Evolutionary conservation across 2,888 invertebrate genomes (phyloP).

Genomic region (Cheilosia variabilis): DNA sequence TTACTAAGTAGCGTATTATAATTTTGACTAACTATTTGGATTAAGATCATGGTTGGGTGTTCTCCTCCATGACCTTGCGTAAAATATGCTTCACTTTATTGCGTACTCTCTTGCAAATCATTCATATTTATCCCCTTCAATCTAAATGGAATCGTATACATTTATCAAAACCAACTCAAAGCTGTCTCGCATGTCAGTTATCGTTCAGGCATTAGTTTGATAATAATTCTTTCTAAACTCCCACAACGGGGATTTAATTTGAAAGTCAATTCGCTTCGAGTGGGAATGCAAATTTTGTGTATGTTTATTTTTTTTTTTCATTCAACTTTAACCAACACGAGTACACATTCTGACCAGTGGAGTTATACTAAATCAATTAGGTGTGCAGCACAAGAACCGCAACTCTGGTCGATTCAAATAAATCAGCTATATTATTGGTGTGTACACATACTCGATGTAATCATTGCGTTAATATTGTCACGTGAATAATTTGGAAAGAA

Average conservation of each 20-base stretch:
- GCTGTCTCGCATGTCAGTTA: slow-evolving; percentile 50
- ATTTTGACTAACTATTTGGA: slow-evolving; percentile 12
- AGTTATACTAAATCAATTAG: slow-evolving; percentile 52
- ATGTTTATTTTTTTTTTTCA: not conserved
- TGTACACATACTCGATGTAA: slow-evolving; percentile 50
- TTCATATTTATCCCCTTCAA: slow-evolving; percentile 6
- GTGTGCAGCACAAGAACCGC: slow-evolving; percentile 6
- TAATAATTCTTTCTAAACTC: slow-evolving; percentile 23
- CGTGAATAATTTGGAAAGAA: slow-evolving; percentile 37
- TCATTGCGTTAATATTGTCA: slow-evolving; percentile 53
- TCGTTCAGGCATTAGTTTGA: slow-evolving; percentile 32
- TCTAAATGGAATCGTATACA: slow-evolving; percentile 7
- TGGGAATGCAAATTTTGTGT: slow-evolving; percentile 16
- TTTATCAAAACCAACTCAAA: slow-evolving; percentile 39
- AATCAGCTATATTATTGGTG: slow-evolving; percentile 45
- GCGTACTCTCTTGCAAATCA: not conserved
- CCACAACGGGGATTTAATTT: slow-evolving; percentile 27
- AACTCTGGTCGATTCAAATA: slow-evolving; percentile 4
- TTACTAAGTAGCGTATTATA: not conserved
- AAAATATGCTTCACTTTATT: not conserved
- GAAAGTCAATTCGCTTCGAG: slow-evolving; percentile 33
- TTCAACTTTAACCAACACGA: not conserved
- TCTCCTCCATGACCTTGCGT: not conserved
- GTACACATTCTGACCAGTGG: not conserved
- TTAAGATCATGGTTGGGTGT: slow-evolving; percentile 3